Evolutionary conservation across 1,140 invertebrate genomes (phyloP), one percentile per base, ranked within the genome.

Genomic region (Charaxes varanes): DNA sequence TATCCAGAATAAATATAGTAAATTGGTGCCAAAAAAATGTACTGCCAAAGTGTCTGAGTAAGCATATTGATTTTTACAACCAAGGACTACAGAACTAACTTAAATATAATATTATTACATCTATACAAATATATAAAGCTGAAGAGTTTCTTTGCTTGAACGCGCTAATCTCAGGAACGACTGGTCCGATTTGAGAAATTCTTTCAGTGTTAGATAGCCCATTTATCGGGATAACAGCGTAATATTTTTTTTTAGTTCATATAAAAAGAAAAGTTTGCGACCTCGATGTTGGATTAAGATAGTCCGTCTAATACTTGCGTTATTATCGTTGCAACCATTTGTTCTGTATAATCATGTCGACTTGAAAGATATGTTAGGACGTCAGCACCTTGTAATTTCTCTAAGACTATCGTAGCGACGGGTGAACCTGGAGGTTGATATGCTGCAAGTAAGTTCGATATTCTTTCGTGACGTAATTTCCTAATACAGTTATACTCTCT

Each of bases 341-440:
- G 94, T 80, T 98, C 97, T 0, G 90, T 90, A 71, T 97, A 99
- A 51, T 95, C 92, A 57, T 96, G 92, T 33, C 91, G 88, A 47
- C 90, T 93, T 1, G 94, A 91, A 7, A 98, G 85, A 62, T 95
- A 97, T 0, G 94, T 94, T 0, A 97, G 74, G 21, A 98, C 88
- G 63, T 98, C 94, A n/a, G 95, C 92, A 0, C 96, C 95, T 62
- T 95, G 94, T 0, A 97, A 83, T 61, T 94, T 95, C 64, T 98
- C 95, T 74, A 95, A 83, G 2, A 97, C 87, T 12, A 96, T 88
- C 0, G 92, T 88, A 8, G 90, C 89, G 1, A 91, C 85, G 1
- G 89, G 84, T 0, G 88, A 87, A 10, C 88, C 89, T 0, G 87
- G 83, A 0, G 88, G 86, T 62, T 90, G 90, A 60, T 90, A 95